Evolutionary conservation across 2,113 vertebrate species (phyloP).

Genomic region (Meleagris gallopavo): DNA sequence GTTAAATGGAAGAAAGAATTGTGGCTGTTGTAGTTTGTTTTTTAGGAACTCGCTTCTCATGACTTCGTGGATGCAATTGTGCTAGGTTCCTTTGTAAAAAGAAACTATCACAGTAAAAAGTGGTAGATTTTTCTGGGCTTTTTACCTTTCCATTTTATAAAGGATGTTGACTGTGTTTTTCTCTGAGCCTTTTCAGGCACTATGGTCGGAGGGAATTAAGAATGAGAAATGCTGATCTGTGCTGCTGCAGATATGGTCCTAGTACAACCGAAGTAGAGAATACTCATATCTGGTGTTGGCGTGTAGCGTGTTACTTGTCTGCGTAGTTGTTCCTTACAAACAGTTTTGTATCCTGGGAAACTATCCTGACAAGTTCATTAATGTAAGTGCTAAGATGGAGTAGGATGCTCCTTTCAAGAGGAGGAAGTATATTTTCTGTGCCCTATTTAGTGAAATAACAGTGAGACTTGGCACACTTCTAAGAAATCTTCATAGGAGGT

Average conservation of each 20-base stretch:
- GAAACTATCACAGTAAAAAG: not conserved
- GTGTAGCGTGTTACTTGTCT: rapidly evolving
- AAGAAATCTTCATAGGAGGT: not conserved
- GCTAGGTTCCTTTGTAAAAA: not conserved
- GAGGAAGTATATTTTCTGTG: not conserved
- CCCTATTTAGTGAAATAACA: not conserved
- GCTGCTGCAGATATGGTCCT: not conserved
- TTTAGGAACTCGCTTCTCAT: not conserved
- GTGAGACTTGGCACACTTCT: not conserved
- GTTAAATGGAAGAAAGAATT: not conserved
- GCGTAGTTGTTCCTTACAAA: not conserved
- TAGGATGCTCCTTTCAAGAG: not conserved
- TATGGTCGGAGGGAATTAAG: not conserved
- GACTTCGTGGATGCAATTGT: not conserved
- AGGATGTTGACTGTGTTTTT: not conserved
- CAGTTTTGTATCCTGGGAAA: not conserved
- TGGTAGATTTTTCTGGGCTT: not conserved
- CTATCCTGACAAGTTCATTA: not conserved
- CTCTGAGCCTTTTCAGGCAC: not conserved
- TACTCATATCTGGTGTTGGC: not conserved
- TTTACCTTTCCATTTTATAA: not conserved
- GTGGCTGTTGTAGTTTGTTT: not conserved
- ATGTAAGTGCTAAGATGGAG: not conserved
- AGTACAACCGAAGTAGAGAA: not conserved
- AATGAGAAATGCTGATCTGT: not conserved